Base-by-base conservation (phyloP, 1,140 invertebrate genomes). In the Nomia melanderi region DNA sequence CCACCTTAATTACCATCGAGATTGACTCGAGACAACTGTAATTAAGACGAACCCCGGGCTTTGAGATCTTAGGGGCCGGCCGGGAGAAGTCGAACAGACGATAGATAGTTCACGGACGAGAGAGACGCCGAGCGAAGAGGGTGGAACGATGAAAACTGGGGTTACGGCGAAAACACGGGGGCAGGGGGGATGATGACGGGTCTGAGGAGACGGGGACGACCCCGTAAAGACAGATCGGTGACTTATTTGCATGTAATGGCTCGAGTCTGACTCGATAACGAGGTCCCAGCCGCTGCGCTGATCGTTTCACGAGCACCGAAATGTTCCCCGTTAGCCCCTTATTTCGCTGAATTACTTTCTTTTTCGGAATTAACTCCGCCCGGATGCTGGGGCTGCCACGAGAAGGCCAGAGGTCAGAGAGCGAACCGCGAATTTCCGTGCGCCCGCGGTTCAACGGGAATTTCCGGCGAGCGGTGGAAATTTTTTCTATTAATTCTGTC, bases 11-110 rank as follows among this genome's bases (percentile, higher is more conserved):
- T 92, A 91, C 89, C 91, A 92, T 92, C 86, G 89, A 92, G 90
- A 92, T 92, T 92, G 91, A 91, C 89, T 91, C 88, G 87, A 91
- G 91, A 91, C 90, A 91, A 91, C 86, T 91, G 90, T 91, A 92
- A 92, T 92, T 90, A 92, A 91, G 91, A 91, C 85, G 88, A 89
- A 88, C 85, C 87, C 83, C 62, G 77, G 79, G 90, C 91, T 92
- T 91, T 92, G 90, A 89, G 86, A 86, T 89, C 84, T 86, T 81
- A 77, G 73, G 67, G 84, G 85, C 78, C 80, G 74, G 60, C 20
- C 27, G 29, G 71, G 83, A 78, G 65, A 54, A 50, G 72, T 62
- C 57, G 62, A 50, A 65, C 62, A 69, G 73, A 78, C 70, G 57
- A 71, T 20, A 33, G 75, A 14, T 53, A 25, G 66, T 47, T 14